Evolutionary conservation across 2,888 invertebrate species (phyloP), one percentile per base, ranked within the genome.

Genomic region (Folsomia candida): DNA sequence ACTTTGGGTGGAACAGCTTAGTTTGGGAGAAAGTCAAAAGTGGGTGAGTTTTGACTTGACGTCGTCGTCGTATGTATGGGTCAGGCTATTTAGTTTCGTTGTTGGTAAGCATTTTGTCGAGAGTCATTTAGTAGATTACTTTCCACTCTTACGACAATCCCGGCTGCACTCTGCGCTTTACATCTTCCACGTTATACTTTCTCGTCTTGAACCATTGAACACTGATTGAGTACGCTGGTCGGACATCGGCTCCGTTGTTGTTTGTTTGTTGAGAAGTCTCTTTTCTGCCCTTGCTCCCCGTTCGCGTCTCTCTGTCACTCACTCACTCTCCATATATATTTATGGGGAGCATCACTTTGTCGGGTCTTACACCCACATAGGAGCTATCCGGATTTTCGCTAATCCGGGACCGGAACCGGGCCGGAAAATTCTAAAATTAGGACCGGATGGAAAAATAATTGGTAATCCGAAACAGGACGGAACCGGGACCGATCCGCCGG

Each of bases 51-150:
- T 37, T 37, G 37, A 37, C 37, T 37, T 37, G 37, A 37, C 37
- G 37, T 37, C 37, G 37, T 14, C 14, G n/a, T n/a, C n/a, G n/a
- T n/a, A n/a, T n/a, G n/a, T n/a, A n/a, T n/a, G n/a, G n/a, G n/a
- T n/a, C n/a, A n/a, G n/a, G n/a, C n/a, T n/a, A n/a, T n/a, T n/a
- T n/a, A n/a, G n/a, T n/a, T 37, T 37, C 6, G 37, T 9, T 37
- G 4, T 37, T 37, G 37, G 37, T 37, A 37, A 14, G 37, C 37
- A 37, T 37, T 37, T 37, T 37, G 37, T 14, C 4, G 6, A 22
- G 67, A 57, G 67, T 67, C 67, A 67, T 67, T 67, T 67, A 67
- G 59, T 29, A 67, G 67, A 67, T 67, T 67, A 37, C 67, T 67
- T 67, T 67, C 54, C 18, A 22, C 54, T 54, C 37, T 4, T 14